phyloP scores from a whole-genome alignment of 2,797 vertebrate genomes.

The Microctenopoma lineatum region DNA sequence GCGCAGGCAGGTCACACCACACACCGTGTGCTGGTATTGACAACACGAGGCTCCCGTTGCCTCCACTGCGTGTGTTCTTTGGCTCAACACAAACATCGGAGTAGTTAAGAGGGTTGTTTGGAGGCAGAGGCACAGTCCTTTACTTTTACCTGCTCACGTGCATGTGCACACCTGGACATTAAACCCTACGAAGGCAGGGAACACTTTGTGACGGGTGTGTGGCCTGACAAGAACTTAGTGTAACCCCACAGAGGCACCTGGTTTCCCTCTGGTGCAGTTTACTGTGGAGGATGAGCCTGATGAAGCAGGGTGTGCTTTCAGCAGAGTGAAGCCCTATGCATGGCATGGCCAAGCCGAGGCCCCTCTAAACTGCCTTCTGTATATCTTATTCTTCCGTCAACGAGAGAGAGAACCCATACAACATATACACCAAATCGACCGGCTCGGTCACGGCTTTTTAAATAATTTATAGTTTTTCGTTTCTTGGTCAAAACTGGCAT shows the following conservation, averaged over 20 bases:
- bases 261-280: neutral
- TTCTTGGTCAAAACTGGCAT: no score
- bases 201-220: neutral
- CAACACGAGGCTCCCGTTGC: conserved; percentile 13
- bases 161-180: neutral
- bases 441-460: no score
- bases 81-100: conserved; percentile 9
- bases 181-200: neutral
- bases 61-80: conserved; percentile 6
- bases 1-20: conserved; percentile 14
- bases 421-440: no score
- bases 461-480: no score
- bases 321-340: no score
- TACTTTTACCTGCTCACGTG: neutral
- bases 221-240: neutral
- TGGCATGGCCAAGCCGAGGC: no score
- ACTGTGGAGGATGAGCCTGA: neutral
- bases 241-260: neutral
- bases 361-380: no score
- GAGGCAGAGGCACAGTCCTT: neutral
- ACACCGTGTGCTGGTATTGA: conserved; percentile 13
- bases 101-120: conserved; percentile 1
- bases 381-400: no score
- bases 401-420: no score
- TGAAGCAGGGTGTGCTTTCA: neutral